These are phyloP conservation scores for Holocentrus rufus DNA, from an alignment of 2,797 vertebrate species.

Conservation along the genomic window DNA sequence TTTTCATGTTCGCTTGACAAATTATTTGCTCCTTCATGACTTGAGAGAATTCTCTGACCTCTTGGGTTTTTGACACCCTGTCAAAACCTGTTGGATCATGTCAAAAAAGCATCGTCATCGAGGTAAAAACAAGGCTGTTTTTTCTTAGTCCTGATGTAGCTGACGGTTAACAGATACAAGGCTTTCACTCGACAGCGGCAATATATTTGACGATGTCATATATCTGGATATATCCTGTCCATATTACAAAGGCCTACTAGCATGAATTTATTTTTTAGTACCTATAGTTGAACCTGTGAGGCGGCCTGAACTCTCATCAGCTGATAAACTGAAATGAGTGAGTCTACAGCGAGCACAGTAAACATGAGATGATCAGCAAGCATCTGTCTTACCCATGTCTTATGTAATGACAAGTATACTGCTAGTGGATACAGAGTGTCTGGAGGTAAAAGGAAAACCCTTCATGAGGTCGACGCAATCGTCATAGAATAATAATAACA, in stretches of 20 bases:
- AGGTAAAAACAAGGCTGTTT: no score
- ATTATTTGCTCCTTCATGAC: constrained; percentile 4
- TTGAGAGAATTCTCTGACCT: background rate
- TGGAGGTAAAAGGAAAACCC: constrained; percentile 1
- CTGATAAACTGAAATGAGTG: background rate
- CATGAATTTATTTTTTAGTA: no score
- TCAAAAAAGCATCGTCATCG: no score
- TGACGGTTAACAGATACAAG: no score
- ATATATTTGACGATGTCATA: no score
- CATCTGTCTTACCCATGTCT: background rate
- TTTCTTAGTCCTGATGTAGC: no score
- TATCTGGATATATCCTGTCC: no score
- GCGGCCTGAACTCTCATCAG: background rate
- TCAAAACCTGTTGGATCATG: background rate
- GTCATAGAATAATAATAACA: background rate
- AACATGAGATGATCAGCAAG: background rate
- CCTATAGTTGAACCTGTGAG: no score
- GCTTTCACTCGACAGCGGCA: no score
- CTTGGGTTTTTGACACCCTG: background rate
- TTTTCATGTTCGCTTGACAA: background rate
- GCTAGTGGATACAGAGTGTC: background rate
- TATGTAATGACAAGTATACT: background rate
- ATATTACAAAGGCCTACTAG: no score
- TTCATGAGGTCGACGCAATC: background rate
- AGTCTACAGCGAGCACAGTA: background rate